Base-by-base conservation (phyloP, 2,888 invertebrate genomes). In the Tetranychus truncatus region DNA sequence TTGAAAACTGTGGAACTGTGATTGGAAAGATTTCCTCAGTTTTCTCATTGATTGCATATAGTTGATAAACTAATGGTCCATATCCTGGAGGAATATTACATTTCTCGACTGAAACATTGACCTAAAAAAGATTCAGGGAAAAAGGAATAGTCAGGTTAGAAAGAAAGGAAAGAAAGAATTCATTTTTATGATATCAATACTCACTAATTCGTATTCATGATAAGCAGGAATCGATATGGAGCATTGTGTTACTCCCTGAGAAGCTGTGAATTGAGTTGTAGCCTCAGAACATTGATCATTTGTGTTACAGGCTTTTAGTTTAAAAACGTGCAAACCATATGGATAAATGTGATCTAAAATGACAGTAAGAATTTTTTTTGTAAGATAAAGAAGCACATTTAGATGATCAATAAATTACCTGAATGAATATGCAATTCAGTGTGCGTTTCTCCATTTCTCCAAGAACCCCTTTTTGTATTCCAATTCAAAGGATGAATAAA, bases 1-100 rank as follows among this genome's bases (percentile, higher is more conserved):
- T 76, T 6, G 78, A 77, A 45, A 76, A 77, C 71, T 78, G 78
- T 20, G 78, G 79, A 34, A 74, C 72, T 34, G 78, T 78, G n/a
- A 79, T 44, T 46, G 78, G 78, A 73, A 78, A 75, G 18, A 74
- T 71, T 20, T 76, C 74, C 15, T 67, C 2, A 44, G 69, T 71
- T 18, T 55, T 55, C 45, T 73, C 73, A 66, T 75, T 74, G n/a
- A 46, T 66, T 72, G 77, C 74, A 69, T 75, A 77, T 21, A 79
- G 72, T 71, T 79, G 79, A 75, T 79, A 79, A 2, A 77, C 77
- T 6, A 79, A 72, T 9, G 79, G 79, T 4, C 77, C 77, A 66
- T 77, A 76, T 18, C 76, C 77, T 11, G 76, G 76, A 11, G 79
- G 77, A 74, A 78, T 76, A 55, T 78, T 78, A 67, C 79, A 79